Evolutionary conservation across 2,888 invertebrate species (phyloP).

Genomic region (Adelphocoris suturalis): DNA sequence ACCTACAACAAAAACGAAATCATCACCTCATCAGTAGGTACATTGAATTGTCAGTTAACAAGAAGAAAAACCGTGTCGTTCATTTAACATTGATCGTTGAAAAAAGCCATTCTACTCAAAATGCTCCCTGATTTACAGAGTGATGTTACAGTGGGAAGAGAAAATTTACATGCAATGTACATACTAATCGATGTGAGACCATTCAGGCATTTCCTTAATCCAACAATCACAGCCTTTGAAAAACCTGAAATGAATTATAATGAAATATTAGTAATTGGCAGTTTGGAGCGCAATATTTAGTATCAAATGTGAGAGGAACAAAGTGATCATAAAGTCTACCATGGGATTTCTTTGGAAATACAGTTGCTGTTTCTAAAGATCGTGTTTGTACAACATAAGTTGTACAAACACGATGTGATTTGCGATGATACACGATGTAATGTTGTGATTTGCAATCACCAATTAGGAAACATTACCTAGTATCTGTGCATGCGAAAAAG

Average conservation of each 20-base stretch:
- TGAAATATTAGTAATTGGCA: neutral
- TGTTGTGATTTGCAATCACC: too few relatives aligned
- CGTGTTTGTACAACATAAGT: neutral
- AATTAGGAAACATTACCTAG: too few relatives aligned
- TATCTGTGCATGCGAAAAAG: too few relatives aligned
- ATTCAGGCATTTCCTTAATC: conserved; percentile 20
- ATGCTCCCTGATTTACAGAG: neutral
- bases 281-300: neutral
- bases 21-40: neutral
- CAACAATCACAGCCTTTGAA: conserved; percentile 42
- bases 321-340: too few relatives aligned
- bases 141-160: neutral
- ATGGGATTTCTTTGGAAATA: neutral
- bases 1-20: neutral
- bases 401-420: neutral
- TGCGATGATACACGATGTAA: too few relatives aligned
- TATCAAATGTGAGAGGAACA: neutral
- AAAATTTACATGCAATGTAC: conserved; percentile 36
- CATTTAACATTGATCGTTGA: neutral
- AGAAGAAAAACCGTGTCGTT: neutral
- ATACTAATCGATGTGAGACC: conserved; percentile 36
- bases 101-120: neutral
- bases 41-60: neutral
- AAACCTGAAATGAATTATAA: conserved; percentile 16
- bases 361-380: neutral